phyloP scores from a whole-genome alignment of 2,113 vertebrate species.

The Podiceps cristatus region DNA sequence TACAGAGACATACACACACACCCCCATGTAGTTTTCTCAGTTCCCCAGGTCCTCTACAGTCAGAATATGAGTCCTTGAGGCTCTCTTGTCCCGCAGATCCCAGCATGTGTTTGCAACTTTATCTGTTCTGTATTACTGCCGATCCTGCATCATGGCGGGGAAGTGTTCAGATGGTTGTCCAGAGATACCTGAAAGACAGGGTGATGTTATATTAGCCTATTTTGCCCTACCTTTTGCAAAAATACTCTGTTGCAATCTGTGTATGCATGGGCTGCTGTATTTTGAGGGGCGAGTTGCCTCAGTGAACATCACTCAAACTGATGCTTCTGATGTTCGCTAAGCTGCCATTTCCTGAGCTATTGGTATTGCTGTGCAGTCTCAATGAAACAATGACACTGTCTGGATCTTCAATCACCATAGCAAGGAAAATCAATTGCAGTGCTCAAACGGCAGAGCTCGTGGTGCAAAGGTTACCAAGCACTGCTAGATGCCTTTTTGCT shows the following conservation, averaged over 20 bases:
- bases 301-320: slow-evolving; percentile 1
- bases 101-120: neutral
- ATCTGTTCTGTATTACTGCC: neutral
- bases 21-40: neutral
- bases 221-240: neutral
- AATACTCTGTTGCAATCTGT: neutral
- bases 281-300: neutral
- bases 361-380: slow-evolving; percentile 21
- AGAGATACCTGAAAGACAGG: neutral
- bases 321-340: slow-evolving; percentile 21
- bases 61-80: neutral
- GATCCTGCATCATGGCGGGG: neutral
- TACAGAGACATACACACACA: neutral
- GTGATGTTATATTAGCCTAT: neutral
- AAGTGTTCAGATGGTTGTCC: neutral
- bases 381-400: slow-evolving; percentile 50
- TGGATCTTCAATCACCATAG: slow-evolving; percentile 51
- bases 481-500: slow-evolving; percentile 26
- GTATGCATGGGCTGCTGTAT: neutral
- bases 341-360: slow-evolving; percentile 50
- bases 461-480: slow-evolving; percentile 65
- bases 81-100: neutral
- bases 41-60: neutral
- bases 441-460: slow-evolving; percentile 9
- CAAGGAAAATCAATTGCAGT: slow-evolving; percentile 65